Evolutionary conservation across 2,888 invertebrate species (phyloP).

Genomic region (Andrena bicolor): DNA sequence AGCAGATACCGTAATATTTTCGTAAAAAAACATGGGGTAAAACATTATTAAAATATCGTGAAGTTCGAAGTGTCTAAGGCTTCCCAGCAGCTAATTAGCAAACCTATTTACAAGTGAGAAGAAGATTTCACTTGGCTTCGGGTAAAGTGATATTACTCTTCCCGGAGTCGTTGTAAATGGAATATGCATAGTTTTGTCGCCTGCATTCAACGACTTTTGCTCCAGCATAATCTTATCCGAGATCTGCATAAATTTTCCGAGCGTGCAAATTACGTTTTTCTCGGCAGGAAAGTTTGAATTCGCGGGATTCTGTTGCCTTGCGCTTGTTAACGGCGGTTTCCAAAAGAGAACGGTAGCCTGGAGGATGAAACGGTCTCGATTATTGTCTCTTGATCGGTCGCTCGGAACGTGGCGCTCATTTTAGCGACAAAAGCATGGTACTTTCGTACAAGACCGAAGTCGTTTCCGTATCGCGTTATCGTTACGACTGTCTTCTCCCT

Average conservation of each 20-base stretch:
- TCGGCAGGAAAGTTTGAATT: background rate
- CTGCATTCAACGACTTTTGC: constrained; percentile 28
- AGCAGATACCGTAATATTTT: too few relatives aligned
- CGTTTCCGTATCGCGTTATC: constrained; percentile 30
- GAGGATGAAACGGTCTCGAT: constrained; percentile 28
- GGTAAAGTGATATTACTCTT: constrained; percentile 6
- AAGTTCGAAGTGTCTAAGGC: background rate
- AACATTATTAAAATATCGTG: too few relatives aligned
- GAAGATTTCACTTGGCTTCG: background rate
- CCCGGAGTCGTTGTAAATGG: background rate
- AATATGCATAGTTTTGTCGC: constrained; percentile 1
- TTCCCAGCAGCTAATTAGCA: background rate
- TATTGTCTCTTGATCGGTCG: constrained; percentile 38
- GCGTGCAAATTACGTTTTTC: constrained; percentile 30
- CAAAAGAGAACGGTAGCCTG: background rate
- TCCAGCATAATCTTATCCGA: constrained; percentile 25
- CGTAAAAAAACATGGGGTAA: too few relatives aligned
- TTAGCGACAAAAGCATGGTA: constrained; percentile 14
- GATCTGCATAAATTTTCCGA: constrained; percentile 48
- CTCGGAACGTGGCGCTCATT: constrained; percentile 19
- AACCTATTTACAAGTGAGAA: background rate
- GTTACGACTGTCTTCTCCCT: constrained; percentile 7
- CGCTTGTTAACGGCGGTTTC: background rate
- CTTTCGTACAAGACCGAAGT: constrained; percentile 26
- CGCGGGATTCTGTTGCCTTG: background rate